These are phyloP conservation scores for Mionectes macconnelli DNA, from an alignment of 2,113 vertebrate species.

Conservation along the genomic window DNA sequence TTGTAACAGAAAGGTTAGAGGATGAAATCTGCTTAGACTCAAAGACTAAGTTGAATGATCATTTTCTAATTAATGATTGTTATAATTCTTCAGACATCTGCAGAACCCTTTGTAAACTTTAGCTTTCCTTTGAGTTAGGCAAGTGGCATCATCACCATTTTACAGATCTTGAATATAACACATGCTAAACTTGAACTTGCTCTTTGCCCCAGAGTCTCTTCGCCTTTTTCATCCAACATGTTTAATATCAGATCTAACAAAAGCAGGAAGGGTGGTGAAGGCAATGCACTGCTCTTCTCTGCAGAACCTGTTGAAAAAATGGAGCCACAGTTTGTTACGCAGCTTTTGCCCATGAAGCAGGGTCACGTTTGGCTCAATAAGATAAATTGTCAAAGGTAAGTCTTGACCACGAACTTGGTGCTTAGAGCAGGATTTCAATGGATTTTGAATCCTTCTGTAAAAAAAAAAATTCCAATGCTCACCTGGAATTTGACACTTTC, in stretches of 20 bases:
- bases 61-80: conserved; percentile 50
- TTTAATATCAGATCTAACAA: background rate
- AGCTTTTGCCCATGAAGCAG: background rate
- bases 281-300: background rate
- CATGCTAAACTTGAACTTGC: background rate
- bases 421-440: background rate
- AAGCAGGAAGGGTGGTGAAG: background rate
- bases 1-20: conserved; percentile 35
- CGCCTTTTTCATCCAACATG: background rate
- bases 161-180: background rate
- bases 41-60: conserved; percentile 17
- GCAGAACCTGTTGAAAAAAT: background rate
- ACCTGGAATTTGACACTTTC: background rate
- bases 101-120: background rate
- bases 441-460: background rate
- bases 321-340: background rate
- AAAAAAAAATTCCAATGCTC: background rate
- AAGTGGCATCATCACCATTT: background rate
- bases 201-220: background rate
- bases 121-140: background rate
- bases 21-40: conserved; percentile 23
- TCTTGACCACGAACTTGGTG: conserved; percentile 8
- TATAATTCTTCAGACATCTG: background rate
- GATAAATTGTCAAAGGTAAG: background rate
- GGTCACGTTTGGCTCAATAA: background rate